Conservation (phyloP, 2,888 invertebrate species). For the Calameuta pallipes region DNA sequence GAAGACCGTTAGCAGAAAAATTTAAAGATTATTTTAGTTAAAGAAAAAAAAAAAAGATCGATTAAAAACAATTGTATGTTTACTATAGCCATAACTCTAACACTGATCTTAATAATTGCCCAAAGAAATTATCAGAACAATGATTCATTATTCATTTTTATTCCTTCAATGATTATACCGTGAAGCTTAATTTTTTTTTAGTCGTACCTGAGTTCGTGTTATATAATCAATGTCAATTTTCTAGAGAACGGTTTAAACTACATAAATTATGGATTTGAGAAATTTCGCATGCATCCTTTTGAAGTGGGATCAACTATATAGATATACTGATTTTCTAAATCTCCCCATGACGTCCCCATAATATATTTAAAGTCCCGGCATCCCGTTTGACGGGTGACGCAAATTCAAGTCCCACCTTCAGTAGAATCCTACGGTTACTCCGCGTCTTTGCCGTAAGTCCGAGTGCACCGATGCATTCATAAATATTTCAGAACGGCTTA, state of each 20-base stretch:
- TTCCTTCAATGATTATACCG: not conserved
- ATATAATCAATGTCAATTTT: not conserved
- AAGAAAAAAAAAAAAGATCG: not conserved
- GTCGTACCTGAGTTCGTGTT: not conserved
- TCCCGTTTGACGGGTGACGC: constrained; percentile 45
- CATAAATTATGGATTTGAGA: not conserved
- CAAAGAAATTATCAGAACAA: not conserved
- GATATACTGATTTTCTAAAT: not conserved
- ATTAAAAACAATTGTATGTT: not conserved
- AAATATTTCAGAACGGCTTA: constrained; percentile 67
- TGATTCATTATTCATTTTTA: not conserved
- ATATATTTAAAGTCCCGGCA: constrained; percentile 13
- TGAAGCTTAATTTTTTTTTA: not conserved
- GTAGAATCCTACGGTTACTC: constrained; percentile 30
- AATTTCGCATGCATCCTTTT: not conserved
- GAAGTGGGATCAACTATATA: not conserved
- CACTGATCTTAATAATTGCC: not conserved
- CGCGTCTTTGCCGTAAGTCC: constrained; percentile 50
- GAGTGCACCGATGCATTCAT: constrained; percentile 59
- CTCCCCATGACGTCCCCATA: constrained; percentile 6
- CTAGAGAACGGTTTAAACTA: not conserved
- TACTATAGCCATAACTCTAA: too few relatives aligned
- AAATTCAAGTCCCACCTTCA: constrained; percentile 40
- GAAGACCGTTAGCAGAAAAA: not conserved
- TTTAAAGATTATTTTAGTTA: not conserved